phyloP scores from a whole-genome alignment of 2,113 vertebrate species.

The Microtus montanus region DNA sequence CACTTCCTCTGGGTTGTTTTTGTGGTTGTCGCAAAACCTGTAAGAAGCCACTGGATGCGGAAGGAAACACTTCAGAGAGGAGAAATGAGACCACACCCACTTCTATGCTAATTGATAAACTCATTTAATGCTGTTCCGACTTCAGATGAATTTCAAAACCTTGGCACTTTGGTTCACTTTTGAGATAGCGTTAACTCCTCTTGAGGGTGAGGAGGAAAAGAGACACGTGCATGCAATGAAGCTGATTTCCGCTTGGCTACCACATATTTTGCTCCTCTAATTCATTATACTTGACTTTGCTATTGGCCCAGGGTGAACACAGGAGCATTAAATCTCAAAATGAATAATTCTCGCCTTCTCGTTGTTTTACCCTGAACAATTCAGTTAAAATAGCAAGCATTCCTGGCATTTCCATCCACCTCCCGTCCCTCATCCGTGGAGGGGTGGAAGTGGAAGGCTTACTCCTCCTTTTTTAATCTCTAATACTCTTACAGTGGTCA shows the following conservation, averaged over 20 bases:
- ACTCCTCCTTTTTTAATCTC: slow-evolving; percentile 76
- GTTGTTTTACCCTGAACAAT: slow-evolving; percentile 68
- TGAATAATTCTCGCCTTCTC: slow-evolving; percentile 56
- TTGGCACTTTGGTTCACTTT: not conserved
- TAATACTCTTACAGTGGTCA: slow-evolving; percentile 55
- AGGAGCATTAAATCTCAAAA: slow-evolving; percentile 62
- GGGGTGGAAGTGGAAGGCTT: not conserved
- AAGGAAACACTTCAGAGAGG: not conserved
- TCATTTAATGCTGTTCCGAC: slow-evolving; percentile 15
- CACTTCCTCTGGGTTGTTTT: not conserved
- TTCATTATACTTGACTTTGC: slow-evolving; percentile 64
- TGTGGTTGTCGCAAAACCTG: not conserved
- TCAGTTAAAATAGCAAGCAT: slow-evolving; percentile 68
- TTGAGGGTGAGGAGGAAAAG: slow-evolving; percentile 46
- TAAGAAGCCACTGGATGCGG: slow-evolving; percentile 46
- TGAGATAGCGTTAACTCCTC: slow-evolving; percentile 18
- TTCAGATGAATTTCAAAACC: not conserved
- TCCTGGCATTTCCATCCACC: slow-evolving; percentile 41
- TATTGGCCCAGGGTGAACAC: slow-evolving; percentile 69
- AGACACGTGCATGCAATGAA: slow-evolving; percentile 51
- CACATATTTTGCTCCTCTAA: slow-evolving; percentile 45
- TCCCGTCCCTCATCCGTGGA: not conserved
- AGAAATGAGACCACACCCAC: not conserved
- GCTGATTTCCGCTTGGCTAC: slow-evolving; percentile 60
- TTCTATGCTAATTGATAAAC: slow-evolving; percentile 33